Base-by-base conservation (phyloP, 1,140 invertebrate species). In the Cotesia chilonis region DNA sequence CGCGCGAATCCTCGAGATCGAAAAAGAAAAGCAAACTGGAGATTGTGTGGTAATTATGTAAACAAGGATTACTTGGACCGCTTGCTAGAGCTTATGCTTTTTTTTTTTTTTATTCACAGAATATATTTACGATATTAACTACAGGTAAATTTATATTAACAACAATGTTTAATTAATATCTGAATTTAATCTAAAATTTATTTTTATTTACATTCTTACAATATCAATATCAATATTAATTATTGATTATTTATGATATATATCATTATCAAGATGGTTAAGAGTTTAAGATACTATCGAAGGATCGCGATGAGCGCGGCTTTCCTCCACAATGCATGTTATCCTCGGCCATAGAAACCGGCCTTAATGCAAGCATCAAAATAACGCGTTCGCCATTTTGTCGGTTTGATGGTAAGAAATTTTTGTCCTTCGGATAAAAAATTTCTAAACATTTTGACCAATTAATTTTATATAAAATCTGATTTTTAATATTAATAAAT, bases 41-140 rank as follows among this genome's bases (percentile, higher is more conserved):
- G 75, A 76, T 76, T 71, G 75, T 76, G 75, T 73, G 75, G 75
- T 76, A 76, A 76, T 76, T 76, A 76, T 76, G 70, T 73, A 74
- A 74, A 76, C 68, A 74, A 73, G 75, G 75, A 76, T 74, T 76
- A 71, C 68, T 76, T 71, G 65, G 68, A 76, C 65, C 75, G 75
- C 75, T 76, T 76, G 72, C 66, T 70, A 76, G 75, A 73, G 72
- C 72, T 76, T 76, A 65, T 59, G 75, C 75, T 76, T 76, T 68
- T 68, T 74, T 72, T 75, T 75, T 75, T 75, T 75, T 69, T 66
- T 65, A 70, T 70, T 64, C 68, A 73, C 57, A 63, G 37, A 57
- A 71, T 68, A 55, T 63, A 57, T 52, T 59, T 55, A 69, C 54
- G 51, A 61, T 68, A 73, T 68, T 72, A 63, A 54, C 65, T 5